Evolutionary conservation across 2,797 vertebrate species (phyloP).

Genomic region (Mormyrus proboscirostris): DNA sequence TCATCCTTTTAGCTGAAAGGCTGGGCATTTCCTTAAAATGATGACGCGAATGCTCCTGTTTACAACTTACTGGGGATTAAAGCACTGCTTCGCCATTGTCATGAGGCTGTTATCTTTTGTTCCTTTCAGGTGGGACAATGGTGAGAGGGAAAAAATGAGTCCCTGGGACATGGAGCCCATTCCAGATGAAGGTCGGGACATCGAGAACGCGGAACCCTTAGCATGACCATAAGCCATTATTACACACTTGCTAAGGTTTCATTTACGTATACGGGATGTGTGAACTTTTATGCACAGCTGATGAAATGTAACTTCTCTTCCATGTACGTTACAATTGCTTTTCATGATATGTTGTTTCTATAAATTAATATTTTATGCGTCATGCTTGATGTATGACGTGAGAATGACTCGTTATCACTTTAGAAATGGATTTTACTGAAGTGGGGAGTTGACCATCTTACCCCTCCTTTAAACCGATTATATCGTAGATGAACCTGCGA

Average conservation of each 20-base stretch:
- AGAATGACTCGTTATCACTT: background rate
- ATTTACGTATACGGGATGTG: background rate
- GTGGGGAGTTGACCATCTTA: background rate
- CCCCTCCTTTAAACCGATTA: background rate
- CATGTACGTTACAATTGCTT: background rate
- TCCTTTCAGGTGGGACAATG: slow-evolving; percentile 86
- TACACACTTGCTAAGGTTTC: background rate
- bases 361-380: background rate
- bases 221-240: background rate
- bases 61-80: background rate
- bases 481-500: background rate
- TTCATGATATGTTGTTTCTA: background rate
- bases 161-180: slow-evolving; percentile 65
- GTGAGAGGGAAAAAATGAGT: slow-evolving; percentile 93
- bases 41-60: background rate
- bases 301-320: background rate
- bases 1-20: background rate
- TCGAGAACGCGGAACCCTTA: background rate
- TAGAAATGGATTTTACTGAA: background rate
- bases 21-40: background rate
- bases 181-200: slow-evolving; percentile 14
- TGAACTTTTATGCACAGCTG: background rate
- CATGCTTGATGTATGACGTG: background rate
- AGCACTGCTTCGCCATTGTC: background rate
- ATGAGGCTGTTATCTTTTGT: background rate